Conservation (phyloP, 2,797 vertebrate genomes). For the Tragopan temminckii region DNA sequence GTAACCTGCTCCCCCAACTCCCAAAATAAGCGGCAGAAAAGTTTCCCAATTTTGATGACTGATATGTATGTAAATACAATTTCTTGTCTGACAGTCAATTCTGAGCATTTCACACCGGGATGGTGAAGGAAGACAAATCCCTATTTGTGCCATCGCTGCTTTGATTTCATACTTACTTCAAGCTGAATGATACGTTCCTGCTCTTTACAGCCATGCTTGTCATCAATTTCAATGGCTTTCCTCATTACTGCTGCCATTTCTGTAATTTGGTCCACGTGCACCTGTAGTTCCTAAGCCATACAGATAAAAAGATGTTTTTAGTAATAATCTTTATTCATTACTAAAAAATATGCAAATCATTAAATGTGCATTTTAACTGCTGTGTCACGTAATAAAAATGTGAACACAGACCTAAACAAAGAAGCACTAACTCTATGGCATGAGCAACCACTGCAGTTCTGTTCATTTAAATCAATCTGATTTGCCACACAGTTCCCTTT, state of each 20-base stretch:
- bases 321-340: not conserved
- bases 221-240: slow-evolving; percentile 95
- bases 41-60: not conserved
- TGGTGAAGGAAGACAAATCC: not conserved
- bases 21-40: not conserved
- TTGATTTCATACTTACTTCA: slow-evolving; percentile 82
- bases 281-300: slow-evolving; percentile 90
- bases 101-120: not conserved
- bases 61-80: not conserved
- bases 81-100: not conserved
- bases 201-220: slow-evolving; percentile 90
- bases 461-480: not conserved
- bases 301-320: not conserved
- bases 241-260: slow-evolving; percentile 99
- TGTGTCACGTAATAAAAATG: not conserved
- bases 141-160: not conserved
- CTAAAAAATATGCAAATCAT: not conserved
- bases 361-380: not conserved
- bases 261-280: slow-evolving; percentile 95
- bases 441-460: not conserved
- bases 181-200: slow-evolving; percentile 94
- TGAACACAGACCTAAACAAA: not conserved
- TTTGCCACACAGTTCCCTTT: not conserved
- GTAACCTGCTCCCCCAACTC: not conserved
- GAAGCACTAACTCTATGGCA: not conserved